Conservation (phyloP, 2,888 invertebrate genomes). For the Dasypogon diadema region DNA sequence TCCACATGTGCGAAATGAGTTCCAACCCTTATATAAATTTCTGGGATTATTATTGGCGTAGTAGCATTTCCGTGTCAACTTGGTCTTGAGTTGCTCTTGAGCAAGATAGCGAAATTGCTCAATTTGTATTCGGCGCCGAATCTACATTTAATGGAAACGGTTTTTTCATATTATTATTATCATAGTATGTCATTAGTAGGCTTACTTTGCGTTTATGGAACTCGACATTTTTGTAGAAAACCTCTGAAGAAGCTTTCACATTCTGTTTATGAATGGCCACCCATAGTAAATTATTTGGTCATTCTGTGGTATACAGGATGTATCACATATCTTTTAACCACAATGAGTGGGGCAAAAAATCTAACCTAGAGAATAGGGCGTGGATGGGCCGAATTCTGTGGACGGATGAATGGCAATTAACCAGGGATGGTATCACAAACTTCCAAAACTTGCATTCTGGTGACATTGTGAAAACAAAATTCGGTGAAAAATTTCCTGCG, state of each 20-base stretch:
- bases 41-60: conserved; percentile 14
- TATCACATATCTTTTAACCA: too few species aligned
- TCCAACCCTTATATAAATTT: conserved; percentile 23
- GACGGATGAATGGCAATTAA: too few species aligned
- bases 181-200: too few species aligned
- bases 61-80: background rate
- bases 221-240: background rate
- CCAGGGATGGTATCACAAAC: too few species aligned
- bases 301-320: too few species aligned
- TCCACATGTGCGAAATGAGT: conserved; percentile 18
- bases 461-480: too few species aligned
- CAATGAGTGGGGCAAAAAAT: too few species aligned
- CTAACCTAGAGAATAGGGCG: too few species aligned
- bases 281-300: too few species aligned
- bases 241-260: conserved; percentile 18
- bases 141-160: conserved; percentile 41
- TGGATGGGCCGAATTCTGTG: too few species aligned
- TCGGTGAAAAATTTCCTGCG: too few species aligned
- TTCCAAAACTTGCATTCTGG: too few species aligned
- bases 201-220: background rate
- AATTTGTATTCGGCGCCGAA: conserved; percentile 40
- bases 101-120: conserved; percentile 28
- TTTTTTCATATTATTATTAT: conserved; percentile 19
- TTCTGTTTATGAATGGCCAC: background rate
- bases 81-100: background rate